Evolutionary conservation across 2,797 vertebrate genomes (phyloP).

Genomic region (Leptatherina wallacei): DNA sequence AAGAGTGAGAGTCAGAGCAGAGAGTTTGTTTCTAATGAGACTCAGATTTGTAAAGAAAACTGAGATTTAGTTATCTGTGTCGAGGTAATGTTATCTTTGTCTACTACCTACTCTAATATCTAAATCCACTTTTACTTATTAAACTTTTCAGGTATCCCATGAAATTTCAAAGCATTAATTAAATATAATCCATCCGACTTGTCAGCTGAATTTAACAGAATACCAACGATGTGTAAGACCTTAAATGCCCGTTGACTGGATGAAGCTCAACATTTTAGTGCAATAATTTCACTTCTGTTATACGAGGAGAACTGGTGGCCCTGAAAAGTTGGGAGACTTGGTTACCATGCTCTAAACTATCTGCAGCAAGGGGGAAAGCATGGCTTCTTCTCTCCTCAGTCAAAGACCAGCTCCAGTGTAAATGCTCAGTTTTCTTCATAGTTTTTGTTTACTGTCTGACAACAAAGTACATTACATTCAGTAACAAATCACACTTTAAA

Average conservation of each 20-base stretch:
- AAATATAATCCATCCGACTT: background rate
- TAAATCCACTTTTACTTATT: background rate
- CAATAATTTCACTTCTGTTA: background rate
- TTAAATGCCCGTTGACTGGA: background rate
- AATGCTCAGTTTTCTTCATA: too few relatives aligned
- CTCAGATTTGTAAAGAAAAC: background rate
- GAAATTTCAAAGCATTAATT: background rate
- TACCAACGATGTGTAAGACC: background rate
- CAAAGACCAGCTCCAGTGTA: too few relatives aligned
- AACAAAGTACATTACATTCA: background rate
- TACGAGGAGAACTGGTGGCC: background rate
- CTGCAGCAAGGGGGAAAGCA: too few relatives aligned
- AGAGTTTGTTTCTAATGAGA: constrained; percentile 7
- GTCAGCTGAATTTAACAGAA: background rate
- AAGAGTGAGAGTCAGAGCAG: constrained; percentile 76
- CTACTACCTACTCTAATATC: background rate
- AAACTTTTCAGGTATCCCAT: background rate
- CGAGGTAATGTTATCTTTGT: background rate
- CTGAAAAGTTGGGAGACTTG: background rate
- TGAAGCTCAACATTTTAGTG: background rate
- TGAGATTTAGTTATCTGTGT: background rate
- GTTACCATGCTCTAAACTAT: background rate
- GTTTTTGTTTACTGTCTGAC: background rate
- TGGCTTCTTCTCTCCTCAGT: too few relatives aligned
- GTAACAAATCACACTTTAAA: background rate